Base-by-base conservation (phyloP, 2,888 invertebrate genomes). In the Tyria jacobaeae region DNA sequence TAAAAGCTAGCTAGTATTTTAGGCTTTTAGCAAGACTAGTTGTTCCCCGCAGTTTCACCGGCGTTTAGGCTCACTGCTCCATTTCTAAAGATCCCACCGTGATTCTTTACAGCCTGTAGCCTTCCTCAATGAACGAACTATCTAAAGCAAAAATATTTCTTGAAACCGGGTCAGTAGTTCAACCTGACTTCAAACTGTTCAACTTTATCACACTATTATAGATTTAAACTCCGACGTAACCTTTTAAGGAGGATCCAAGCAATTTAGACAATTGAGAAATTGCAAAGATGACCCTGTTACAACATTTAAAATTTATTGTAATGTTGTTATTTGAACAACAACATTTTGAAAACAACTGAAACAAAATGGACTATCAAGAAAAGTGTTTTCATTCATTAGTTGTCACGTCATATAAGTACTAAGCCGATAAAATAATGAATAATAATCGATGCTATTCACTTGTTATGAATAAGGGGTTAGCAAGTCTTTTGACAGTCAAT, bases 391-490 rank as follows among this genome's bases (percentile, higher is more conserved):
- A 51, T 17, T 14, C 17, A 12, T 5, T 5, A 34, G 3, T 12
- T 31, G 12, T 34, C 21, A 34, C 17, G 12, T 34, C 21, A 34
- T 21, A 3, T 51, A 15, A 35, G 34, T 15, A 34, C 21, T 51
- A 48, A 34, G 34, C 35, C 17, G 25, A 37, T 12, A 37, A 15
- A 14, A 21, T 31, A 56, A 34, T 39, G 49, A 17, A 57, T 31
- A 44, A 49, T 37, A 41, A 25, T 24, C 35, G 39, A 31, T 14
- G 14, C 17, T 27, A 37, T 39, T 57, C 14, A 21, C 47, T 55
- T 64, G 67, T 64, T 70, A 58, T 70, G 57, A 66, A 63, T 61
- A 49, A 35, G 21, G 6, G 10, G 41, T 57, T 62, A 56, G 53
- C 37, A 53, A 57, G 27, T 56, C 60, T 67, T 35, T 58, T 56